Evolutionary conservation across 1,140 invertebrate genomes (phyloP).

Genomic region (Maniola jurtina): DNA sequence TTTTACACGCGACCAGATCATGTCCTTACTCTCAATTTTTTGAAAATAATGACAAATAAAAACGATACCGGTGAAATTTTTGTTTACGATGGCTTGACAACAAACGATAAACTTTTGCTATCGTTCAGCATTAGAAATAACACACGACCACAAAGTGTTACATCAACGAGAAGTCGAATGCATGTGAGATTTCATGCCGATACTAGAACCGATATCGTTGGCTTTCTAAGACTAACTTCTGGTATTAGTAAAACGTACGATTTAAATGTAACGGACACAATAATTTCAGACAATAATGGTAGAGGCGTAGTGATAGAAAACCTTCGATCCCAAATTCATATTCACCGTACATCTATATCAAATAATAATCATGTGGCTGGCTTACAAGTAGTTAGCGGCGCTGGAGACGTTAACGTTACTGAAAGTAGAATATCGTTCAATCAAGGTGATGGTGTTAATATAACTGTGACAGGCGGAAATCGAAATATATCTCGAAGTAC

Average conservation of each 20-base stretch:
- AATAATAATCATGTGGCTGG: slow-evolving; percentile 94
- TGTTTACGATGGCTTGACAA: slow-evolving; percentile 88
- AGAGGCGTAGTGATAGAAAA: slow-evolving; percentile 94
- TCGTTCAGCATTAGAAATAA: slow-evolving; percentile 86
- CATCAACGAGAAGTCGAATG: slow-evolving; percentile 87
- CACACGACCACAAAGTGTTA: slow-evolving; percentile 91
- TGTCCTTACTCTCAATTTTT: slow-evolving; percentile 90
- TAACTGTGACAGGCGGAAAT: slow-evolving; percentile 94
- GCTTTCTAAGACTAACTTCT: slow-evolving; percentile 88
- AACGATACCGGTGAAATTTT: slow-evolving; percentile 87
- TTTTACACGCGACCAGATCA: slow-evolving; percentile 88
- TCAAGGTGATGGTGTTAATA: slow-evolving; percentile 93
- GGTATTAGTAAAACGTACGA: slow-evolving; percentile 91
- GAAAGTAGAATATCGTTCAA: slow-evolving; percentile 94
- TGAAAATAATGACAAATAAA: slow-evolving; percentile 86
- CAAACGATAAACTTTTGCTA: slow-evolving; percentile 84
- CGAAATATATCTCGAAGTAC: slow-evolving; percentile 91
- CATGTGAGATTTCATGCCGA: slow-evolving; percentile 87
- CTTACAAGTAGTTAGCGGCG: slow-evolving; percentile 90
- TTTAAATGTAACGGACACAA: slow-evolving; percentile 91
- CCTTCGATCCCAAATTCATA: slow-evolving; percentile 88
- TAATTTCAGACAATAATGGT: slow-evolving; percentile 93
- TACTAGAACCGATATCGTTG: slow-evolving; percentile 83
- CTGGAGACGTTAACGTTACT: slow-evolving; percentile 95
- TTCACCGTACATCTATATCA: slow-evolving; percentile 89